phyloP scores from a whole-genome alignment of 2,113 vertebrate species.

The Calidris pygmaea region DNA sequence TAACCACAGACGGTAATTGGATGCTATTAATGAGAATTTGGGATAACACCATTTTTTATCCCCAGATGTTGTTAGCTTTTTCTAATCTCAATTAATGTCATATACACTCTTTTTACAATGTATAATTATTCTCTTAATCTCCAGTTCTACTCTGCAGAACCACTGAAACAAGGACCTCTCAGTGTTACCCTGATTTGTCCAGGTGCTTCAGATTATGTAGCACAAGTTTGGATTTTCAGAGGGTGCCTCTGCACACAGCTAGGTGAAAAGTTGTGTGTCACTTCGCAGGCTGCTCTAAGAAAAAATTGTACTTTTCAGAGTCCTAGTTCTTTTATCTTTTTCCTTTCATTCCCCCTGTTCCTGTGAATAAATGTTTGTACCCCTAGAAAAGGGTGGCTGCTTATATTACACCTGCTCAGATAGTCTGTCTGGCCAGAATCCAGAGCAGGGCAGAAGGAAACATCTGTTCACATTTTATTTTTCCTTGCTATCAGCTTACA shows the following conservation, averaged over 20 bases:
- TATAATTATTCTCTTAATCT: slow-evolving; percentile 23
- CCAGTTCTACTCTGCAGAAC: background rate
- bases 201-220: background rate
- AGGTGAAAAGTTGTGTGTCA: background rate
- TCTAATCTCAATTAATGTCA: background rate
- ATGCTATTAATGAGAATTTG: slow-evolving; percentile 58
- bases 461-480: background rate
- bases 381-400: background rate
- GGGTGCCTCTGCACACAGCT: background rate
- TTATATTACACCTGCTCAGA: background rate
- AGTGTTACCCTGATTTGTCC: background rate
- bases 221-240: background rate
- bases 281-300: background rate
- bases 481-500: background rate
- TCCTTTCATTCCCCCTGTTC: background rate
- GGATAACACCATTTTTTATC: slow-evolving; percentile 38
- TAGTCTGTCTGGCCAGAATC: background rate
- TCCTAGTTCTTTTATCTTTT: background rate
- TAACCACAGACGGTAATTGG: slow-evolving; percentile 39
- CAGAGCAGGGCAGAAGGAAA: background rate
- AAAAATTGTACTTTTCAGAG: background rate
- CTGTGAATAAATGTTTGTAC: background rate
- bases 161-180: background rate
- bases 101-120: background rate
- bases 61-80: background rate